These are phyloP conservation scores for Tetramorium parvispinum DNA, from an alignment of 1,140 invertebrate species.

Conservation along the genomic window DNA sequence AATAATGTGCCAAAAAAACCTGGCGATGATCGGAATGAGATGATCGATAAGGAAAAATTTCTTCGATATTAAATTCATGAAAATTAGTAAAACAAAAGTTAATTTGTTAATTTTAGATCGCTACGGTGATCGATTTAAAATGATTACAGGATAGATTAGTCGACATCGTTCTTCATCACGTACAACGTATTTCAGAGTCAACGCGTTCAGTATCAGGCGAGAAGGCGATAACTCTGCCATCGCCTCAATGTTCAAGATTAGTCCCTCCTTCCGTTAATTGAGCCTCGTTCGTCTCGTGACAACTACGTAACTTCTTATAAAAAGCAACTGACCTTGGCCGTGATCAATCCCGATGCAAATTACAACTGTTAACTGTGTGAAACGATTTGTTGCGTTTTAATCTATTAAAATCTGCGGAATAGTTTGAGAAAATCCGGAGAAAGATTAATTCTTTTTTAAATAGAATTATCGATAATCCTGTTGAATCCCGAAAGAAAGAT, in stretches of 20 bases:
- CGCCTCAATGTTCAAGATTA: constrained; percentile 4
- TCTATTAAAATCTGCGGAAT: neutral
- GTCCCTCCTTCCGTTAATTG: constrained; percentile 60
- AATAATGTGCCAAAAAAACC: neutral
- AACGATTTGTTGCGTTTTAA: neutral
- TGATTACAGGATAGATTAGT: neutral
- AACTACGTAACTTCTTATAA: constrained; percentile 51
- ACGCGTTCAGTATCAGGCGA: neutral
- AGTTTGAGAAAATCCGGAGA: neutral
- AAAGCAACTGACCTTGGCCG: constrained; percentile 65
- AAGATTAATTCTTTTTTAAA: neutral
- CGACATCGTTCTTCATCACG: neutral
- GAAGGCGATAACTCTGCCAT: constrained; percentile 13
- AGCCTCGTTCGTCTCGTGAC: constrained; percentile 6
- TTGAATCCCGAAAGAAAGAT: neutral
- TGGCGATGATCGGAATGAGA: no score
- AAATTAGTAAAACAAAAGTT: neutral
- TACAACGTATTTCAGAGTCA: neutral
- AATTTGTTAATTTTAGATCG: neutral
- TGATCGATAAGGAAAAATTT: neutral
- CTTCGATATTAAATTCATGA: neutral
- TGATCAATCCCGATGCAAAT: constrained; percentile 55
- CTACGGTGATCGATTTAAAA: neutral
- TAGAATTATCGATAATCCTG: neutral
- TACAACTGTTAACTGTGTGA: neutral